Evolutionary conservation across 2,797 vertebrate species (phyloP), one percentile per base, ranked within the genome.

Genomic region (Microctenopoma lineatum): DNA sequence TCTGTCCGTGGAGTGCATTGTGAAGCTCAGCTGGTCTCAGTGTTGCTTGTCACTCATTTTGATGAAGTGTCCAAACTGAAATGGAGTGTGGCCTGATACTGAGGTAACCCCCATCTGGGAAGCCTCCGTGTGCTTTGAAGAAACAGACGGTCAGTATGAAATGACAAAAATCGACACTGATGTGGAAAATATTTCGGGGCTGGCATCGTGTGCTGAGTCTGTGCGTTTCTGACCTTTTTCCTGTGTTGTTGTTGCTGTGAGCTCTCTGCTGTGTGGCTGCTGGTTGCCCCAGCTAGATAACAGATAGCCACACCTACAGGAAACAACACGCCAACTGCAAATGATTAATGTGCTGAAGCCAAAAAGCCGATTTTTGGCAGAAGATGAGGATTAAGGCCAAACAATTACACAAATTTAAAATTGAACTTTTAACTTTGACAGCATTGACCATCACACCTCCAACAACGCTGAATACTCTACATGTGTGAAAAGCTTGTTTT

Each of bases 21-120:
- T 34, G 54, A 68, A 60, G 57, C 71, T 74, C 77, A 80, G 74
- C 75, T 84, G 82, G 61, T 60, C 73, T 80, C 64, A 44, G 47
- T 6, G 46, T 60, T 46, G 66, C 66, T 38, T 78, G 79, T 87
- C 77, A 79, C 58, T 81, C 66, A 75, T 67, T 58, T 44, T 73
- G 66, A 84, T 48, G 61, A 74, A 59, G 77, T 59, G 63, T 79
- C 72, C 53, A 32, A 73, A 66, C 25, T 14, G 10, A 73, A 70
- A 59, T 52, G 12, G 13, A 16, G 15, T 62, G 12, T 5, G 8
- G 29, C 75, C 84, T 21, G 3, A 48, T 71, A 79, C 67, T 59
- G 58, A 73, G 64, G 62, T 51, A 63, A 55, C 42, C 44, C 47
- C 56, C 29, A 44, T 76, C 64, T 74, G 59, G 12, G 27, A 72